Evolutionary conservation across 2,888 invertebrate genomes (phyloP), one percentile per base, ranked within the genome.

Genomic region (Drosophila hamatofila): DNA sequence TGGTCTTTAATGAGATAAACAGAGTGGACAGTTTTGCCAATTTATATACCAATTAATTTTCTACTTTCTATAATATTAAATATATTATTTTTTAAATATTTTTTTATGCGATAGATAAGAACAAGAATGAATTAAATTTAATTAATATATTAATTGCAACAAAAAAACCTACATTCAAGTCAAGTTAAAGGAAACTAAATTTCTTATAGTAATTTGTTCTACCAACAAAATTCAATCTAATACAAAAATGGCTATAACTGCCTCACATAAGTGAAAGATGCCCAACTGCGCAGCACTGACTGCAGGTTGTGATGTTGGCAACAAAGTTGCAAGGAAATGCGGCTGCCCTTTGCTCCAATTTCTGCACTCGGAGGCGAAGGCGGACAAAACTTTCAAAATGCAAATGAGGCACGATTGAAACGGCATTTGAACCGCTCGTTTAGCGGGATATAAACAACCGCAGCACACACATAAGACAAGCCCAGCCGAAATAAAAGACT

Each of bases 291-390:
- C 30, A 49, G 18, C 49, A 21, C 30, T 33, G 49, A 12, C 6
- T 48, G 75, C 80, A 77, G 81, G 77, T 72, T 48, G 48, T 6
- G 69, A 44, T 62, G 69, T 46, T 48, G 3, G 59, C 52, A 49
- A 49, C 18, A 30, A 12, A 12, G 11, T 18, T 27, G 51, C 71
- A 48, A 66, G 76, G 81, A 86, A 84, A 81, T 83, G 84, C 67
- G 67, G 49, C 70, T 88, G 84, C 89, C 89, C 84, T 89, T 84
- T 84, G 84, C 84, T 84, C 84, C 61, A 89, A 77, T 84, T 84
- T 83, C 67, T 68, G 87, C 84, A 84, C 88, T 49, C 70, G 46
- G 39, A 49, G 44, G 51, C 51, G 57, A 66, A 51, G 48, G 49
- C 44, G 58, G 49, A 21, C 37, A 69, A 75, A 64, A 83, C 84